Evolutionary conservation across 2,113 vertebrate genomes (phyloP).

Genomic region (Rhegmatorhina hoffmannsi): DNA sequence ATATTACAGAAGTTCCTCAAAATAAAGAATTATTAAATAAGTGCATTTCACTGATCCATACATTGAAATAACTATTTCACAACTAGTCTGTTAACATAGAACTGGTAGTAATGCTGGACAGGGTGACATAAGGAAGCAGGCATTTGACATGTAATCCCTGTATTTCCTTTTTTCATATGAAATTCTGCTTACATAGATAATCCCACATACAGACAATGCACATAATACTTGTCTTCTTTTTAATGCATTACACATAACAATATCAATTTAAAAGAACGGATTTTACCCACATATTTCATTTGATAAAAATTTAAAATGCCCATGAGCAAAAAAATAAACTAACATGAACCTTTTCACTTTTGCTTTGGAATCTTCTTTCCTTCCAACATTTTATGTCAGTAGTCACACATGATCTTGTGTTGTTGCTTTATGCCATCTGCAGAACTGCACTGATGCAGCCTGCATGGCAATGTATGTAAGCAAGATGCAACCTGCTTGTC

Average conservation of each 20-base stretch:
- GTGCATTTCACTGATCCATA: not conserved
- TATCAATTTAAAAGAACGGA: not conserved
- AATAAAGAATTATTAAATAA: not conserved
- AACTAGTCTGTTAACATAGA: not conserved
- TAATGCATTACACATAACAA: not conserved
- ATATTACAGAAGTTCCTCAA: not conserved
- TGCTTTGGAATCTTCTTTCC: not conserved
- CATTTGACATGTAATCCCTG: not conserved
- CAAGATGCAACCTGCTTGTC: not conserved
- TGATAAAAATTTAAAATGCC: not conserved
- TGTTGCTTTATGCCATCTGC: not conserved
- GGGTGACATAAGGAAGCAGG: not conserved
- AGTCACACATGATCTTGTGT: not conserved
- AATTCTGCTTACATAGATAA: not conserved
- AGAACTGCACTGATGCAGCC: not conserved
- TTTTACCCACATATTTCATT: not conserved
- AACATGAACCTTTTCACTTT: not conserved
- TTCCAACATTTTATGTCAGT: not conserved
- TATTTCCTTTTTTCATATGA: not conserved
- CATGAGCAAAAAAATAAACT: not conserved
- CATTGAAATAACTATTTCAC: not conserved
- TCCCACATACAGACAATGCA: not conserved
- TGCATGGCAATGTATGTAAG: not conserved
- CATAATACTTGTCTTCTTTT: not conserved
- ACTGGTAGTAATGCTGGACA: not conserved